phyloP scores from a whole-genome alignment of 2,113 vertebrate species.

The Sitta europaea region DNA sequence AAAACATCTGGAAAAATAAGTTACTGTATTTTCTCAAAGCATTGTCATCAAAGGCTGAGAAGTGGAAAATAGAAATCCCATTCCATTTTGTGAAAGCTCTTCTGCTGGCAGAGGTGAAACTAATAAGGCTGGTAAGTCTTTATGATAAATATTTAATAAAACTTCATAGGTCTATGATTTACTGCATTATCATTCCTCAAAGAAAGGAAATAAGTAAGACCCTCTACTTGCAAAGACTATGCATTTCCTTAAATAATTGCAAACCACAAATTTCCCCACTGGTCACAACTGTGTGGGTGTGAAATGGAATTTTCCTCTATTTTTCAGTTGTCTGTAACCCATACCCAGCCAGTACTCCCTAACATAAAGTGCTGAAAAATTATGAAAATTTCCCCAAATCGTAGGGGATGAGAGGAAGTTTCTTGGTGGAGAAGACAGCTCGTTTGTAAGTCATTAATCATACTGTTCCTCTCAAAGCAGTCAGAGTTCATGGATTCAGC shows the following conservation, averaged over 20 bases:
- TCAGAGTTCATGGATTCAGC: background rate
- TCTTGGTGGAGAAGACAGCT: background rate
- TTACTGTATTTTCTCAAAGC: background rate
- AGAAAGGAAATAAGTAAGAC: constrained; percentile 10
- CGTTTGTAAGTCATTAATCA: background rate
- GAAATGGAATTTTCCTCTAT: background rate
- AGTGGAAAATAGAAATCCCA: constrained; percentile 23
- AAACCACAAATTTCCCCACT: background rate
- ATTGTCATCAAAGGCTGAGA: constrained; percentile 10
- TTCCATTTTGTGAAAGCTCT: constrained; percentile 5
- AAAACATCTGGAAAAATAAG: constrained; percentile 45
- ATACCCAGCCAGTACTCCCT: background rate
- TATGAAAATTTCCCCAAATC: background rate
- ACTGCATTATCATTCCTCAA: constrained; percentile 11
- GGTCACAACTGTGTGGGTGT: background rate
- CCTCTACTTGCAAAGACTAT: background rate
- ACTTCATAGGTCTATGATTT: constrained; percentile 31
- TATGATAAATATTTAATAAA: constrained; percentile 58
- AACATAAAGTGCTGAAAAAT: background rate
- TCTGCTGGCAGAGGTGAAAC: constrained; percentile 15
- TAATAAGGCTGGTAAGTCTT: constrained; percentile 41
- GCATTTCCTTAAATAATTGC: background rate
- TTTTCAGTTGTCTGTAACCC: background rate
- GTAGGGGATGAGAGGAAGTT: background rate
- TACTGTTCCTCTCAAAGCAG: background rate